Evolutionary conservation across 2,113 vertebrate genomes (phyloP).

Genomic region (Pangasianodon gigas): DNA sequence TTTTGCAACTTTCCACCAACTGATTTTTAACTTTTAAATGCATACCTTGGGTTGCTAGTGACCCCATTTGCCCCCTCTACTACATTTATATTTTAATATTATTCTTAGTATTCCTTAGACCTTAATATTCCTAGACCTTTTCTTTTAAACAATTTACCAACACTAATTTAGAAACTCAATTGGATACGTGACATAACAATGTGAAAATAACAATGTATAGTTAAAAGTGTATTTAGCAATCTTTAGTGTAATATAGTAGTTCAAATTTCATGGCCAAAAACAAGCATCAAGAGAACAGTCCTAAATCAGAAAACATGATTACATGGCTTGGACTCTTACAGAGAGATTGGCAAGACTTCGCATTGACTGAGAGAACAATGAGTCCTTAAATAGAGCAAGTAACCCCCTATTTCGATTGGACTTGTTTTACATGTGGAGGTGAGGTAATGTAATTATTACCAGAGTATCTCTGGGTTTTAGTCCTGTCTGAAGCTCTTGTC

Average conservation of each 20-base stretch:
- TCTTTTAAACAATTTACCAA: neutral
- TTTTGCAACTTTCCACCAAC: neutral
- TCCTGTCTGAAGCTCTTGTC: neutral
- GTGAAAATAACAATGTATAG: too few species aligned
- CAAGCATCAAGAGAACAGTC: neutral
- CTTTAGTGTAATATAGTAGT: too few species aligned
- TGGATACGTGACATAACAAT: too few species aligned
- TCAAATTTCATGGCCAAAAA: neutral
- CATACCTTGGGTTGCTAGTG: neutral
- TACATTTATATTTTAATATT: neutral
- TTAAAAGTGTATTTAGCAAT: too few species aligned
- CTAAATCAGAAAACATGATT: neutral
- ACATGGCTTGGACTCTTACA: neutral
- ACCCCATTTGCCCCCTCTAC: neutral
- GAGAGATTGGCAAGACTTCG: neutral
- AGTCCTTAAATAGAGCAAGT: neutral
- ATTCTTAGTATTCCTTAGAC: too few species aligned
- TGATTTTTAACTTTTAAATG: neutral
- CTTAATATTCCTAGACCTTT: neutral
- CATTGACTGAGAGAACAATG: neutral
- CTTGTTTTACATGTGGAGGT: neutral
- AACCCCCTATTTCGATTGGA: neutral
- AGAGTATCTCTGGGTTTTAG: neutral
- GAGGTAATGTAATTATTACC: neutral
- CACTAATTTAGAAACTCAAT: too few species aligned